Conservation (phyloP, 2,113 vertebrate species). For the Hystrix brachyura region DNA sequence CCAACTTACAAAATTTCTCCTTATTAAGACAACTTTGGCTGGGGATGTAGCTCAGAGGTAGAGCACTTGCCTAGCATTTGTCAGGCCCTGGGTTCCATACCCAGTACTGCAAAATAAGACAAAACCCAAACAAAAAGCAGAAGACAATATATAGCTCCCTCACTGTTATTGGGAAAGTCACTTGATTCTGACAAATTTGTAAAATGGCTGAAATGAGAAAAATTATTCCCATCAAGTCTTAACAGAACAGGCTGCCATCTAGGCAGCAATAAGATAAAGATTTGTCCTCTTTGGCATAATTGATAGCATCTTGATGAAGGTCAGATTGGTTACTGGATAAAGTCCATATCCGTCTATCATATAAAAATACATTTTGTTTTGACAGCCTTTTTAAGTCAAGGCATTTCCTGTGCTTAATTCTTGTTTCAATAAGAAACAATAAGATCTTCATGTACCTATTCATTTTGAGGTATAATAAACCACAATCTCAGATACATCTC, state of each 20-base stretch:
- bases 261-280: not conserved
- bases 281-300: not conserved
- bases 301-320: not conserved
- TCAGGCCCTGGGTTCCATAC: not conserved
- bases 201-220: slow-evolving; percentile 50
- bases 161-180: not conserved
- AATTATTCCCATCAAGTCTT: not conserved
- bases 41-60: not conserved
- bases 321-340: not conserved
- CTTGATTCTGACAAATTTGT: slow-evolving; percentile 28
- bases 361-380: slow-evolving; percentile 47
- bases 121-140: not conserved
- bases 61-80: not conserved
- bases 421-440: slow-evolving; percentile 31
- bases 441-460: slow-evolving; percentile 42
- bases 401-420: slow-evolving; percentile 45
- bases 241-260: not conserved
- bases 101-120: not conserved
- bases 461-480: slow-evolving; percentile 66
- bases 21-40: not conserved
- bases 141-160: not conserved
- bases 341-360: slow-evolving; percentile 11
- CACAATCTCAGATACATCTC: slow-evolving; percentile 56
- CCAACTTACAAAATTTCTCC: slow-evolving; percentile 47
- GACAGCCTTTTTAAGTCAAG: slow-evolving; percentile 11